Conservation (phyloP, 1,140 invertebrate genomes). For the Bombus confusus region DNA sequence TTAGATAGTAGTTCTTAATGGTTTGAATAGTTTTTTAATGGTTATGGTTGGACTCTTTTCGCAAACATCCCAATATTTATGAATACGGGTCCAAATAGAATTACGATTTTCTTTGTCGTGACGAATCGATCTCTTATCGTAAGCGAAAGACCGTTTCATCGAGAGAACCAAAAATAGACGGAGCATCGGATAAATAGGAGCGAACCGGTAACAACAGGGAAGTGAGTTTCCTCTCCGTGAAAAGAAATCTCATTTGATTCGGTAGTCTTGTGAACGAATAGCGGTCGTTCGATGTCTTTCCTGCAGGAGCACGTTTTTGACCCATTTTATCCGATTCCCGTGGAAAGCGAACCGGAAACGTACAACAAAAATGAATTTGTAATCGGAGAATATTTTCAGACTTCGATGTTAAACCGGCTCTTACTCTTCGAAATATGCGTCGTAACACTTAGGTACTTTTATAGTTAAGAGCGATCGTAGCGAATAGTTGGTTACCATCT, state of each 20-base stretch:
- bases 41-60: too few species aligned
- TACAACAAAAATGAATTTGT: not conserved
- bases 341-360: not conserved
- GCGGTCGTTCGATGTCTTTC: conserved; percentile 21
- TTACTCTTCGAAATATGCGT: not conserved
- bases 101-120: not conserved
- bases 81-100: not conserved
- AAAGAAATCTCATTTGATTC: conserved; percentile 46
- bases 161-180: not conserved
- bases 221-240: conserved; percentile 39
- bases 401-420: too few species aligned
- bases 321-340: not conserved
- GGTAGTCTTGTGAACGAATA: conserved; percentile 42
- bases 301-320: not conserved
- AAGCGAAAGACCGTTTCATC: not conserved
- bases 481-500: not conserved
- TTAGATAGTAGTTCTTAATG: too few species aligned
- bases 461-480: not conserved
- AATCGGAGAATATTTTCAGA: not conserved
- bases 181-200: not conserved
- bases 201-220: not conserved
- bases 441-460: not conserved
- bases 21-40: too few species aligned
- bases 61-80: too few species aligned
- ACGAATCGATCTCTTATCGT: not conserved